Conservation (phyloP, 2,113 vertebrate species). For the Pterocles burchelli region DNA sequence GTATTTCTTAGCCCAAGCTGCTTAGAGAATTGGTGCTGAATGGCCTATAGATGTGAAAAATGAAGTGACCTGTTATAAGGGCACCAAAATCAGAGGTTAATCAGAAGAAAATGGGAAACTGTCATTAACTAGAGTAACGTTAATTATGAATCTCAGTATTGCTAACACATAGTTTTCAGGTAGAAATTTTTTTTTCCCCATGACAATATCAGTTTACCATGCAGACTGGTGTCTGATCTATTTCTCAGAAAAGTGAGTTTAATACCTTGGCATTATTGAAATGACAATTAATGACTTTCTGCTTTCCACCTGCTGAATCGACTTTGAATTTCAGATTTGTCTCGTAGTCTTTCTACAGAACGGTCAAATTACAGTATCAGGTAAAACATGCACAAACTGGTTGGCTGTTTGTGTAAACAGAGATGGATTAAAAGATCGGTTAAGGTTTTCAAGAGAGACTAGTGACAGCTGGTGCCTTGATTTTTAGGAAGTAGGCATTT, state of each 20-base stretch:
- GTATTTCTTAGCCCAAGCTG: background rate
- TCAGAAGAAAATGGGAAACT: background rate
- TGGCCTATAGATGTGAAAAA: background rate
- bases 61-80: background rate
- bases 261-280: background rate
- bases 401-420: background rate
- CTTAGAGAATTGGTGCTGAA: background rate
- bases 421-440: background rate
- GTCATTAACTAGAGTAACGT: background rate
- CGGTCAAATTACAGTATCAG: background rate
- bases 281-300: background rate
- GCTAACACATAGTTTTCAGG: background rate
- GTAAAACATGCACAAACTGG: background rate
- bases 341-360: background rate
- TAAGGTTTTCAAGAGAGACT: background rate
- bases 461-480: background rate
- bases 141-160: background rate
- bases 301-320: background rate
- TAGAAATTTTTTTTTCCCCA: background rate
- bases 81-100: background rate
- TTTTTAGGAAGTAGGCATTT: background rate
- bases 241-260: conserved; percentile 13
- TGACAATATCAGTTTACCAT: background rate
- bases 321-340: conserved; percentile 20
- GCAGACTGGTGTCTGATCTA: background rate